Evolutionary conservation across 2,888 invertebrate species (phyloP), one percentile per base, ranked within the genome.

Genomic region (Xestia ashworthii): DNA sequence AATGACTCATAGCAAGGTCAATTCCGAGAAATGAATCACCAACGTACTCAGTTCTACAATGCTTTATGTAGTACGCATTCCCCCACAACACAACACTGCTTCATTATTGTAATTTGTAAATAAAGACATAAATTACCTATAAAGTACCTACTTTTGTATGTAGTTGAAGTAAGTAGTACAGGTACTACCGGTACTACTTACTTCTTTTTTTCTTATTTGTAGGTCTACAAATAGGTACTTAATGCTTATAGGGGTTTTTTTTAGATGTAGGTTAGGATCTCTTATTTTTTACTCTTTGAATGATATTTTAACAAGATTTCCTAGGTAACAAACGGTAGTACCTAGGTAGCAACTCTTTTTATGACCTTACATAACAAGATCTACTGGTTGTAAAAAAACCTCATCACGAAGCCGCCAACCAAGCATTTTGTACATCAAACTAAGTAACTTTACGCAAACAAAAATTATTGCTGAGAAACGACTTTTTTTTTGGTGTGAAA

Each of bases 1-100:
- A 97, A 96, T 97, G 97, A 97, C 97, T 97, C 97, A 97, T 96
- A 95, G 96, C 97, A 96, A 97, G 97, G 97, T 97, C 97, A 97
- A 97, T 97, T 97, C 97, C 96, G 96, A 97, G 96, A 96, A 96
- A 96, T 97, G 97, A 97, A 96, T 97, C 97, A 97, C 96, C 96
- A 95, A 92, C 92, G 92, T 93, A 93, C 94, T 95, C 95, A 95
- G 94, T 95, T 95, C 95, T 90, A 96, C 93, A 96, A 96, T 93
- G 95, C 90, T 93, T 87, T 95, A 96, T 90, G 95, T 95, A 93
- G 92, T 94, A 92, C 95, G 93, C 95, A 94, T 95, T 95, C 95
- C 93, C 94, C 92, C 92, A 92, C 92, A 92, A 90, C 92, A 92
- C 92, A 92, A 90, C 91, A 91, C 88, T 89, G 90, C 91, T 90